Conservation (phyloP, 2,113 vertebrate genomes). For the Oreotrochilus melanogaster region DNA sequence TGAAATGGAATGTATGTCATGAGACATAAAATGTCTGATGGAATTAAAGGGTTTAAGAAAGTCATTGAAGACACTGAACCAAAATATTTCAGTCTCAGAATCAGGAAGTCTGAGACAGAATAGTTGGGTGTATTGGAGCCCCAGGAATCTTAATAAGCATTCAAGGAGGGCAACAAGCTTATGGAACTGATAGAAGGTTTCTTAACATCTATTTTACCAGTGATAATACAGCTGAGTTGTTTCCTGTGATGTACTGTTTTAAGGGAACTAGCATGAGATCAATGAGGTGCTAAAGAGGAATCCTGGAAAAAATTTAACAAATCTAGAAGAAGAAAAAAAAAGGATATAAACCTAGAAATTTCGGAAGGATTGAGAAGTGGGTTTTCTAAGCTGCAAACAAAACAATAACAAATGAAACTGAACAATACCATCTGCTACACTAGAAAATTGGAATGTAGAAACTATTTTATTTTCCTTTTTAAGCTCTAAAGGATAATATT, state of each 20-base stretch:
- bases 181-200: background rate
- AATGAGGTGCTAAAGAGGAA: background rate
- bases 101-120: constrained; percentile 29
- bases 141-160: background rate
- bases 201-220: background rate
- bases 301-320: background rate
- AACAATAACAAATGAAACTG: background rate
- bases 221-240: background rate
- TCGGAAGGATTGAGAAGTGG: background rate
- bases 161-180: background rate
- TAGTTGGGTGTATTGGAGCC: background rate
- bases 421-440: background rate
- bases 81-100: constrained; percentile 48
- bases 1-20: constrained; percentile 34
- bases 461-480: background rate
- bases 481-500: background rate
- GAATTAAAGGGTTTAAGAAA: constrained; percentile 44
- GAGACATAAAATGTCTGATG: constrained; percentile 28
- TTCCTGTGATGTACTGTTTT: background rate
- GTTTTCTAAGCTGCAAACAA: background rate
- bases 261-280: background rate
- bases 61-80: constrained; percentile 18
- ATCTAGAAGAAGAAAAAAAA: background rate
- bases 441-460: background rate
- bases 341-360: background rate